A percentile compares a stretch with the other conserved stretches of the same genome.
These are phyloP conservation scores for Phataginus tetradactyla DNA, from an alignment of 2,797 vertebrate species.

Conservation along the genomic window DNA sequence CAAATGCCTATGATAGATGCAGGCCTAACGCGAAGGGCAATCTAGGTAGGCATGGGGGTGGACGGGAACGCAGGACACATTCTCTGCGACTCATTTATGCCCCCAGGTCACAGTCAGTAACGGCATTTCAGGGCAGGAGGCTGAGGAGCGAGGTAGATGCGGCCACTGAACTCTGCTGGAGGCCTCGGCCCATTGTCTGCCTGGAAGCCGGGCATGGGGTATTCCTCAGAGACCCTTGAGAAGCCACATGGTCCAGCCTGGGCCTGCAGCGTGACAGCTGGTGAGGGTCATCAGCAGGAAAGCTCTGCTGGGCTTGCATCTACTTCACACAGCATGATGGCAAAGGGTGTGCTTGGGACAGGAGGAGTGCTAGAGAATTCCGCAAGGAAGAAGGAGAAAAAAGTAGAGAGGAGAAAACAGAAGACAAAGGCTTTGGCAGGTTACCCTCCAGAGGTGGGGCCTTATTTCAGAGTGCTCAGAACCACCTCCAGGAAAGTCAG, in stretches of 20 bases:
- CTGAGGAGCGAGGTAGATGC: rapidly evolving
- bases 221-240: rapidly evolving
- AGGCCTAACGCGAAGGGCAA: rapidly evolving
- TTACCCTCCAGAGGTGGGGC: neutral
- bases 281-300: rapidly evolving
- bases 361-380: neutral
- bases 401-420: neutral
- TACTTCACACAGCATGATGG: rapidly evolving
- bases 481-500: conserved; percentile 70
- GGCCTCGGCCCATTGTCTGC: rapidly evolving
- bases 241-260: rapidly evolving
- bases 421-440: neutral
- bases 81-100: rapidly evolving
- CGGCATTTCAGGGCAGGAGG: neutral
- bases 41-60: rapidly evolving
- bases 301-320: rapidly evolving
- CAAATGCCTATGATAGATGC: too few relatives aligned
- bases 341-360: rapidly evolving
- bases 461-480: neutral
- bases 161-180: too few relatives aligned
- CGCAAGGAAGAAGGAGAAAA: neutral
- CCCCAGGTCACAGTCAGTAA: rapidly evolving
- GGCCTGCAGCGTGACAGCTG: neutral
- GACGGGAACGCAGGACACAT: rapidly evolving
- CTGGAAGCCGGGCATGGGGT: neutral